Evolutionary conservation across 1,140 invertebrate species (phyloP).

Genomic region (Pseudomyrmex pallidus): DNA sequence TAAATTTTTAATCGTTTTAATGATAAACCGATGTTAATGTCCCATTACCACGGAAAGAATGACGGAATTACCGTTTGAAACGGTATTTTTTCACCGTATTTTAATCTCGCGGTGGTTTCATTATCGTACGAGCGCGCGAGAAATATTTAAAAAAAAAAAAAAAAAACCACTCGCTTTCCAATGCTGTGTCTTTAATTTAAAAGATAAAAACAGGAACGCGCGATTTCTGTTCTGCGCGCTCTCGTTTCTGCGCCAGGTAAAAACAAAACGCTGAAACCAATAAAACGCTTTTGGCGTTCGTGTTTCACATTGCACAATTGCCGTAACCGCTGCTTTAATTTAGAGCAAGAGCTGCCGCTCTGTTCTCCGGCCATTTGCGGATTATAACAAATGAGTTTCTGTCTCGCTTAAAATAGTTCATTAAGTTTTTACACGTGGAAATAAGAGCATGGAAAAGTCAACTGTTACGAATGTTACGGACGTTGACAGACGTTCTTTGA

Average conservation of each 20-base stretch:
- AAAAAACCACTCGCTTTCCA: background rate
- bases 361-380: background rate
- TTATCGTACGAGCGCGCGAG: background rate
- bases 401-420: background rate
- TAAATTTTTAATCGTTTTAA: slow-evolving; percentile 42
- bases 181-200: background rate
- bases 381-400: slow-evolving; percentile 6
- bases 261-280: background rate
- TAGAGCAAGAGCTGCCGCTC: background rate
- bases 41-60: slow-evolving; percentile 8
- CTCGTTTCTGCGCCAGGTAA: background rate
- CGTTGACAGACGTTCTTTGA: slow-evolving; percentile 69
- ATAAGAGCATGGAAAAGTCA: background rate
- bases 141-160: background rate
- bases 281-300: background rate
- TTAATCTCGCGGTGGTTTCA: slow-evolving; percentile 12
- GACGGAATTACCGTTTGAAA: slow-evolving; percentile 2
- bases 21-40: slow-evolving; percentile 30
- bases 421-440: background rate
- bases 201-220: background rate
- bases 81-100: slow-evolving; percentile 11
- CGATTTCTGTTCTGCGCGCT: background rate
- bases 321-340: slow-evolving; percentile 9
- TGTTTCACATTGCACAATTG: background rate
- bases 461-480: background rate